A percentile compares a stretch with the other conserved stretches of the same genome.
Evolutionary conservation across 2,888 invertebrate species (phyloP).

Genomic region (Rhyacophila evoluta): DNA sequence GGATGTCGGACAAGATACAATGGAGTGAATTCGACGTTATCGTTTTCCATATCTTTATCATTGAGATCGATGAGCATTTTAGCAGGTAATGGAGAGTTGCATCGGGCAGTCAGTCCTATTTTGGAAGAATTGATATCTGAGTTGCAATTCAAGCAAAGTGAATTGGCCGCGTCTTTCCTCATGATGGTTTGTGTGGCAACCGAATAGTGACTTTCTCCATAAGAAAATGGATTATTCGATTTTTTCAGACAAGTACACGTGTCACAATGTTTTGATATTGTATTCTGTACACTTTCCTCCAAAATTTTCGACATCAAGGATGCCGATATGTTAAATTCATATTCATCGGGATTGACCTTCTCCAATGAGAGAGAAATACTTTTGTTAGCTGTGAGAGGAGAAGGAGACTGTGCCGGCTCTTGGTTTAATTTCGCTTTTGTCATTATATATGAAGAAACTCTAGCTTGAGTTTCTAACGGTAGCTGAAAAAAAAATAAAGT

Average conservation of each 20-base stretch:
- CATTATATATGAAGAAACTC: slow-evolving; percentile 83
- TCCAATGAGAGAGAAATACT: slow-evolving; percentile 59
- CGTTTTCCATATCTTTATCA: neutral
- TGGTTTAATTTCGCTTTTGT: slow-evolving; percentile 71
- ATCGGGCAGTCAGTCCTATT: slow-evolving; percentile 65
- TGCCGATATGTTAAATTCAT: slow-evolving; percentile 82
- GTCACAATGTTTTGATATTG: slow-evolving; percentile 84
- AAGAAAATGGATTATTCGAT: slow-evolving; percentile 68
- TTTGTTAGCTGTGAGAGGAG: slow-evolving; percentile 62
- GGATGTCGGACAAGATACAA: slow-evolving; percentile 63
- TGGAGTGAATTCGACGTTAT: slow-evolving; percentile 55
- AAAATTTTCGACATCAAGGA: slow-evolving; percentile 92
- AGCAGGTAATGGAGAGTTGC: slow-evolving; percentile 62
- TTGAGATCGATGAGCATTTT: slow-evolving; percentile 57
- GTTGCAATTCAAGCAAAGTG: slow-evolving; percentile 74
- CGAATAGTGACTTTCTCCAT: slow-evolving; percentile 70
- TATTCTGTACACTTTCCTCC: slow-evolving; percentile 87
- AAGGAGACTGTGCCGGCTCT: slow-evolving; percentile 60
- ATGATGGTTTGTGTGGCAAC: slow-evolving; percentile 74
- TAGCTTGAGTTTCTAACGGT: slow-evolving; percentile 90
- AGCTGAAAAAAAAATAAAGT: slow-evolving; percentile 72
- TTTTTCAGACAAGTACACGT: slow-evolving; percentile 80
- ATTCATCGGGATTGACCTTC: slow-evolving; percentile 72
- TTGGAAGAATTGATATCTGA: slow-evolving; percentile 67
- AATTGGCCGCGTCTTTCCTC: slow-evolving; percentile 67